Evolutionary conservation across 1,140 invertebrate genomes (phyloP).

Genomic region (Rhynchophorus ferrugineus): DNA sequence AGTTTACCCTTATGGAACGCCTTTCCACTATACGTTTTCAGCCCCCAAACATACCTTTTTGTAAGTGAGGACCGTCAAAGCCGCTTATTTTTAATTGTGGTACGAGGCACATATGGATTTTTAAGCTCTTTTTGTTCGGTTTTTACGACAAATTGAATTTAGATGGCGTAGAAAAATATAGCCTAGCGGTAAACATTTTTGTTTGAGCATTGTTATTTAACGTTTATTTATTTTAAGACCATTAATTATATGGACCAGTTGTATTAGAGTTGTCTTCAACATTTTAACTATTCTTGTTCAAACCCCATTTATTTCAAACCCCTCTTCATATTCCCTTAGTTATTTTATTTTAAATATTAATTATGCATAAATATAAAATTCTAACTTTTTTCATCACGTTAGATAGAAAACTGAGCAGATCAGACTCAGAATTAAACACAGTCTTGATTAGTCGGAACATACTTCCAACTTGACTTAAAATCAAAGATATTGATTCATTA

Average conservation of each 20-base stretch:
- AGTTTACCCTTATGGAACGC: slow-evolving; percentile 31
- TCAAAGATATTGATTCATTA: too few species aligned
- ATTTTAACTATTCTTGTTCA: not conserved
- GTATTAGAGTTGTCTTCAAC: not conserved
- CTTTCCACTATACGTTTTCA: slow-evolving; percentile 17
- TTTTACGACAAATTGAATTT: not conserved
- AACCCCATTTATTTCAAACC: not conserved
- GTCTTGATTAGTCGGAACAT: too few species aligned
- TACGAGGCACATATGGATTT: not conserved
- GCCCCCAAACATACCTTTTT: not conserved
- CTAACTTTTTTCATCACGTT: too few species aligned
- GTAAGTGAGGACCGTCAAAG: not conserved
- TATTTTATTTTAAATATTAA: not conserved
- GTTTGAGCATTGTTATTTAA: too few species aligned
- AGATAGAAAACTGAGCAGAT: too few species aligned
- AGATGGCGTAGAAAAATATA: too few species aligned
- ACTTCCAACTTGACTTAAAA: too few species aligned
- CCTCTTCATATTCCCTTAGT: not conserved
- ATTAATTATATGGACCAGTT: too few species aligned
- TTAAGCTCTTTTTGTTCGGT: not conserved
- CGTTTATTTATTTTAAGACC: too few species aligned
- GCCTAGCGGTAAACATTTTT: too few species aligned
- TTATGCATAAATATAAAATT: not conserved
- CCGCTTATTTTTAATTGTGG: not conserved
- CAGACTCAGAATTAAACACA: too few species aligned